Evolutionary conservation across 23 tunicate species (phyloP), one percentile per base, ranked within the genome.

Genomic region (Styela clava): DNA sequence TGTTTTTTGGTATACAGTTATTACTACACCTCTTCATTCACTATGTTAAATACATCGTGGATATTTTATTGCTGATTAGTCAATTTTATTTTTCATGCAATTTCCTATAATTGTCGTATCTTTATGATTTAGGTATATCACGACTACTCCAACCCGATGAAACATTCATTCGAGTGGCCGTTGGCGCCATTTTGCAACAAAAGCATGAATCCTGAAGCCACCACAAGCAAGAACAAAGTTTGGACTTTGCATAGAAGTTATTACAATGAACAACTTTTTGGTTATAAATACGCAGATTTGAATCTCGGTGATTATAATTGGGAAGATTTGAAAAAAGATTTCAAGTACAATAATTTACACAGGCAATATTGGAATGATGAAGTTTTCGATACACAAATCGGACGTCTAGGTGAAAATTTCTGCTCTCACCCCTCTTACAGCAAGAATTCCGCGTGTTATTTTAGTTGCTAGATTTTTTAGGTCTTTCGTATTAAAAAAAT

Each of bases 261-360:
- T 61, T 81, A 81, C 56, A 34, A 62, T n/a, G 68, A 86, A 81
- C 82, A 81, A 28, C 85, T 86, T 30, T 86, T 81, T 44, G 90
- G 90, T 25, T 86, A 86, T 80, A 86, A 86, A 33, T 86, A 81
- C 82, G 82, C 81, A 34, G 81, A 37, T 63, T 81, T 80, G 21
- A 33, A 86, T 29, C 34, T 86, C 21, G 85, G 85, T 9, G 67
- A 78, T 5, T 63, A 64, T 23, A 26, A 61, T 29, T 81, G 85
- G 85, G 56, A 73, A 52, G 68, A 32, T 18, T 61, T 86, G 9
- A 27, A 71, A 71, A 69, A 29, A 74, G 90, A 86, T 63, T 23
- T 18, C 73, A 23, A 44, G 29, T 20, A 26, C 21, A 76, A 76
- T 44, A 44, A 33, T n/a, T 22, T 52, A 18, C n/a, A 52, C 18